Conservation (phyloP, 1,140 invertebrate genomes). For the Pseudomyrmex sp. region DNA sequence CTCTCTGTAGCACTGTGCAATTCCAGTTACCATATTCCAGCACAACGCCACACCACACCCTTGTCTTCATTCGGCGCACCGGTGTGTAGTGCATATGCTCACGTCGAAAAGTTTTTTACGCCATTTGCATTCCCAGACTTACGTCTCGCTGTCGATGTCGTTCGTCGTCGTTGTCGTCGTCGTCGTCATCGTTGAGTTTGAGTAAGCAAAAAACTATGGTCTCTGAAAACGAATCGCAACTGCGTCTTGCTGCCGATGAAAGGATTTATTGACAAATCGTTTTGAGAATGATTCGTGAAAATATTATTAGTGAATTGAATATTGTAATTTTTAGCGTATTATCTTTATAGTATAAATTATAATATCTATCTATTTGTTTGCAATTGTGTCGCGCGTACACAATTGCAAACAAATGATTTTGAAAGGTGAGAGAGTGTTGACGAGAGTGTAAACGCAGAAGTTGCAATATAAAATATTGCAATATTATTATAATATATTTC, state of each 20-base stretch:
- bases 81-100: conserved; percentile 58
- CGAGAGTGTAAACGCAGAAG: not conserved
- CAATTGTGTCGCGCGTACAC: not conserved
- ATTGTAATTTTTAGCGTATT: too few species aligned
- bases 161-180: conserved; percentile 15
- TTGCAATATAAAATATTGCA: not conserved
- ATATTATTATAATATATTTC: not conserved
- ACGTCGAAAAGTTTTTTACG: conserved; percentile 70
- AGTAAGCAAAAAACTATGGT: conserved; percentile 9
- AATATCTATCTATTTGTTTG: too few species aligned
- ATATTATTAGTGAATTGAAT: not conserved
- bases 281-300: not conserved
- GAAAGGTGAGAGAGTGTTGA: too few species aligned
- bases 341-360: not conserved
- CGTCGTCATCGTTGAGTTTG: not conserved
- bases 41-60: conserved; percentile 66
- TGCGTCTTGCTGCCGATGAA: conserved; percentile 22
- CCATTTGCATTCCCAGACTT: conserved; percentile 68
- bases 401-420: not conserved
- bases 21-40: conserved; percentile 76
- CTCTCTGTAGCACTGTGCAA: conserved; percentile 58
- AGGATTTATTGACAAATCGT: conserved; percentile 25
- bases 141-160: conserved; percentile 52
- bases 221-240: conserved; percentile 5
- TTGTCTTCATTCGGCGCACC: conserved; percentile 54